Percentiles rank a stretch among this genome's conserved stretches.
These are phyloP conservation scores for Formica aserva DNA, from an alignment of 2,888 invertebrate species.

Conservation along the genomic window DNA sequence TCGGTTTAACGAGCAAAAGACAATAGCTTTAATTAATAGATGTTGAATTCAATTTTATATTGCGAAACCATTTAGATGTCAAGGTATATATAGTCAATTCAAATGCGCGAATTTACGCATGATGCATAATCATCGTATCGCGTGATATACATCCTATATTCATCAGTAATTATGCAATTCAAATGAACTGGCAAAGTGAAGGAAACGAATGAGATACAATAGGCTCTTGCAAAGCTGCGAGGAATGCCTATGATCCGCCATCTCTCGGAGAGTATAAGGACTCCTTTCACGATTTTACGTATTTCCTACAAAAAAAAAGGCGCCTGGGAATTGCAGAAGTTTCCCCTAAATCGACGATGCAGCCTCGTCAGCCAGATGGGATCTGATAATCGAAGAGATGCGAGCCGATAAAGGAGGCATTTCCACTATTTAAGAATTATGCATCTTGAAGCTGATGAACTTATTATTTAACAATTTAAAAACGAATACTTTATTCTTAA, in stretches of 20 bases:
- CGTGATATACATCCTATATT: background rate
- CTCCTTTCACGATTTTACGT: slow-evolving; percentile 80
- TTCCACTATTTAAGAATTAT: background rate
- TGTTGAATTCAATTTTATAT: background rate
- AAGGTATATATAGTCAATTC: background rate
- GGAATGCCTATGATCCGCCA: slow-evolving; percentile 79
- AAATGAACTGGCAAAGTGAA: background rate
- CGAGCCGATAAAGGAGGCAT: background rate
- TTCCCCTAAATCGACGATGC: slow-evolving; percentile 48
- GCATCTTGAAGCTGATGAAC: background rate
- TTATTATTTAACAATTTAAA: background rate
- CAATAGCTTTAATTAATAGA: background rate
- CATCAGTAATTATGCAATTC: background rate
- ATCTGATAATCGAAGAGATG: background rate
- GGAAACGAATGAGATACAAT: background rate
- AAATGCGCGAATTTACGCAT: slow-evolving; percentile 1
- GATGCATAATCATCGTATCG: background rate
- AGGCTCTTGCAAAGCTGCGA: slow-evolving; percentile 33
- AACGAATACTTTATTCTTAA: background rate
- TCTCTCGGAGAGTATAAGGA: slow-evolving; percentile 82
- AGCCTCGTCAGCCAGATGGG: background rate
- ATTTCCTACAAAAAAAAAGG: slow-evolving; percentile 80
- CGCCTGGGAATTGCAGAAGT: slow-evolving; percentile 58
- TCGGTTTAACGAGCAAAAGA: background rate
- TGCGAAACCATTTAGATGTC: slow-evolving; percentile 21